Percentiles rank a stretch among this genome's conserved stretches.
These are phyloP conservation scores for Rhopilema esculentum DNA, from an alignment of 30 jellyfish, hydroid and myxozoan species.

Conservation along the genomic window DNA sequence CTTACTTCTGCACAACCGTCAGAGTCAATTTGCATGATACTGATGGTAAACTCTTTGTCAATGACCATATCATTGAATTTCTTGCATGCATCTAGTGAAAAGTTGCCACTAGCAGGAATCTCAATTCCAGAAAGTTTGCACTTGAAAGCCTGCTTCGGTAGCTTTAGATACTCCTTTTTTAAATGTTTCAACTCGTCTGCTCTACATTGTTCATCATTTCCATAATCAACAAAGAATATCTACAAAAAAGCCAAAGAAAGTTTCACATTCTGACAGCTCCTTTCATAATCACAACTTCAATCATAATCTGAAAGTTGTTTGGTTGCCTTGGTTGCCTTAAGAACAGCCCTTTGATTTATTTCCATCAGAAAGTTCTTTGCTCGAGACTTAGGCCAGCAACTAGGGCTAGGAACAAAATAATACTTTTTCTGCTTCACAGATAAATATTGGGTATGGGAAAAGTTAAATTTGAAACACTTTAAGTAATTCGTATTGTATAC, in stretches of 20 bases:
- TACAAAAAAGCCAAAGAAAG: not conserved
- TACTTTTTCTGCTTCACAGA: too few species aligned
- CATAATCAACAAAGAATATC: constrained; percentile 93
- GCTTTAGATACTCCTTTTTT: constrained; percentile 78
- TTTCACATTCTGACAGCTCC: not conserved
- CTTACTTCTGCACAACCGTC: constrained; percentile 43
- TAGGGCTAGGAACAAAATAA: too few species aligned
- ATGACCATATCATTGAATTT: constrained; percentile 70
- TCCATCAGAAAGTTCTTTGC: too few species aligned
- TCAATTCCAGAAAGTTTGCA: constrained; percentile 81
- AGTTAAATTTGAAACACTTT: too few species aligned
- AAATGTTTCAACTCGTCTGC: constrained; percentile 56
- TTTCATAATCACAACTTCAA: not conserved
- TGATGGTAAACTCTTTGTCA: constrained; percentile 78
- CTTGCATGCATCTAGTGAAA: constrained; percentile 59
- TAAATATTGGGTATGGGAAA: too few species aligned
- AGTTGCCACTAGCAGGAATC: constrained; percentile 49
- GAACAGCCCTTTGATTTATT: too few species aligned
- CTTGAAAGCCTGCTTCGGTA: constrained; percentile 83
- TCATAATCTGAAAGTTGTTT: not conserved
- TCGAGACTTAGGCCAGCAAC: too few species aligned
- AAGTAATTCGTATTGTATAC: too few species aligned
- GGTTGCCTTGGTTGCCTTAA: too few species aligned
- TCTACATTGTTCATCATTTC: constrained; percentile 73
- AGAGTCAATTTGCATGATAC: constrained; percentile 24